Evolutionary conservation across 2,113 vertebrate species (phyloP).

Genomic region (Lepisosteus osseus): DNA sequence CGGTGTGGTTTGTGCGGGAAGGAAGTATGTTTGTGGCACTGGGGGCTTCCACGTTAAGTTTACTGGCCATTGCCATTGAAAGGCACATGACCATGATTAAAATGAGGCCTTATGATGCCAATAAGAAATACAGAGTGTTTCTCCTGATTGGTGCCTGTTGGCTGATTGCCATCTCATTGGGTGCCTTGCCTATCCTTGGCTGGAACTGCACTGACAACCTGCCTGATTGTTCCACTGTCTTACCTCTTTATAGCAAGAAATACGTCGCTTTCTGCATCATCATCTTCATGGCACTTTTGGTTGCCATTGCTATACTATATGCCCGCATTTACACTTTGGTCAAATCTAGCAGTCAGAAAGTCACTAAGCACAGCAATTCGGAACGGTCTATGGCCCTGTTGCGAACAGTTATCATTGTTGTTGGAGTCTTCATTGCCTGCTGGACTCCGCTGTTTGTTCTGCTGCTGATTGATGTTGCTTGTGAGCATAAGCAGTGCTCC

Average conservation of each 20-base stretch:
- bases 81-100: constrained; percentile 96
- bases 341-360: constrained; percentile 86
- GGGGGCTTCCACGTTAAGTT: constrained; percentile 87
- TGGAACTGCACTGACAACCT: constrained; percentile 91
- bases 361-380: constrained; percentile 80
- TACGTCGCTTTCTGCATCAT: constrained; percentile 91
- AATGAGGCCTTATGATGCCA: constrained; percentile 91
- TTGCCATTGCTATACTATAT: constrained; percentile 84
- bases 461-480: constrained; percentile 87
- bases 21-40: constrained; percentile 93
- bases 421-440: constrained; percentile 89
- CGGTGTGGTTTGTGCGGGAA: constrained; percentile 86
- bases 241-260: constrained; percentile 89
- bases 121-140: constrained; percentile 90
- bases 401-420: constrained; percentile 88
- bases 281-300: constrained; percentile 80
- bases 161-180: constrained; percentile 81
- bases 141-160: constrained; percentile 91
- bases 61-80: constrained; percentile 93
- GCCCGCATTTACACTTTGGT: constrained; percentile 88
- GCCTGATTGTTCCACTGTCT: constrained; percentile 83
- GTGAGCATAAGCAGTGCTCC: constrained; percentile 60
- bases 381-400: constrained; percentile 90
- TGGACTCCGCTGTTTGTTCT: constrained; percentile 90
- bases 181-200: constrained; percentile 86